Evolutionary conservation across 2,797 vertebrate species (phyloP).

Genomic region (Alca torda): DNA sequence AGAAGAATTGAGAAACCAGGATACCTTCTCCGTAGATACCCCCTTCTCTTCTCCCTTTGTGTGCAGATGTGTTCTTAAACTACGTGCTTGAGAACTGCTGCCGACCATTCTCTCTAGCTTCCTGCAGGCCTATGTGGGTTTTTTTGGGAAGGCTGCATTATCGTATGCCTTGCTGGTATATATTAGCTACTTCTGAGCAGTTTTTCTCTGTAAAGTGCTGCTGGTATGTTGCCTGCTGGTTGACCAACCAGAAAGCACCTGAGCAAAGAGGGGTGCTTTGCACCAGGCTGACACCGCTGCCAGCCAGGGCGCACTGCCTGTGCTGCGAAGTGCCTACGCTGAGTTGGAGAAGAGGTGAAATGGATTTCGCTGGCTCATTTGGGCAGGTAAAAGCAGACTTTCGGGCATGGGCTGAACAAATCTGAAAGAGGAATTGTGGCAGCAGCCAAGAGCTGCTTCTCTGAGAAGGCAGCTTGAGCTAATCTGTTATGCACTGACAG

Average conservation of each 20-base stretch:
- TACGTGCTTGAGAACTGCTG: background rate
- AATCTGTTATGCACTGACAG: background rate
- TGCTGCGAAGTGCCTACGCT: background rate
- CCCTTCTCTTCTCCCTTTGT: background rate
- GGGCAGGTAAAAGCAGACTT: background rate
- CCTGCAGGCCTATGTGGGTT: background rate
- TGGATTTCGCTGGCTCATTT: background rate
- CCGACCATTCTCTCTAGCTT: background rate
- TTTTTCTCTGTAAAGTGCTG: background rate
- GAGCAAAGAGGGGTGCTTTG: background rate
- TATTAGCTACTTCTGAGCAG: background rate
- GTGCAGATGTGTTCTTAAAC: background rate
- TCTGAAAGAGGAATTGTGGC: background rate
- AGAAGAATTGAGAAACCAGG: background rate
- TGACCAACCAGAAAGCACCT: background rate
- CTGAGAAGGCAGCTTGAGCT: background rate
- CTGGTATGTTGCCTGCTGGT: background rate
- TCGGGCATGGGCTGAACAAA: background rate
- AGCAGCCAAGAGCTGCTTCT: background rate
- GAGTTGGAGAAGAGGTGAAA: background rate
- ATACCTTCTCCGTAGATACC: background rate
- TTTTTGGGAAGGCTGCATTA: background rate
- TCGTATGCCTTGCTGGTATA: background rate
- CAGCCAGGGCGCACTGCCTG: background rate
- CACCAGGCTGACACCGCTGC: background rate